A percentile compares a stretch with the other conserved stretches of the same genome.
These are phyloP conservation scores for Bostrychus sinensis DNA, from an alignment of 2,113 vertebrate species.

Conservation along the genomic window DNA sequence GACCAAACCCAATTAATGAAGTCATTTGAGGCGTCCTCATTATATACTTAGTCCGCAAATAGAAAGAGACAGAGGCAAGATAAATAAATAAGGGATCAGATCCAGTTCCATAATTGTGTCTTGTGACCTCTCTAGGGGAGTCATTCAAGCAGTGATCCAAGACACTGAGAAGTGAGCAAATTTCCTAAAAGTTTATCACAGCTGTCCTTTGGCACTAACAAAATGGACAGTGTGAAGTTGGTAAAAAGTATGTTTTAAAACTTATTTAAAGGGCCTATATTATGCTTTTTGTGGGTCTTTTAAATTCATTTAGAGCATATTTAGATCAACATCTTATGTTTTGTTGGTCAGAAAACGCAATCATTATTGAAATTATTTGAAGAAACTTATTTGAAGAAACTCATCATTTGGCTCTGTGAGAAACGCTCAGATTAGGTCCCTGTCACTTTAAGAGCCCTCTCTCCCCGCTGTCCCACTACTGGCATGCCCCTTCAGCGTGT, in stretches of 20 bases:
- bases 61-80: constrained; percentile 47
- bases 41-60: constrained; percentile 78
- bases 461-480: too few species aligned
- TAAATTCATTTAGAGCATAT: too few species aligned
- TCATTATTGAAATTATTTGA: too few species aligned
- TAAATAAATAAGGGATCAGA: constrained; percentile 63
- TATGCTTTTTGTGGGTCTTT: too few species aligned
- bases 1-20: constrained; percentile 93
- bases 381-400: too few species aligned
- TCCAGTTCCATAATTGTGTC: constrained; percentile 65
- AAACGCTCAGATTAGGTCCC: too few species aligned
- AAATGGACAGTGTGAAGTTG: neutral
- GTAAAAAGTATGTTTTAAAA: constrained; percentile 12
- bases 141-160: constrained; percentile 64
- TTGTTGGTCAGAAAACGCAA: too few species aligned
- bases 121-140: constrained; percentile 46
- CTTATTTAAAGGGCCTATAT: constrained; percentile 33
- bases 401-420: too few species aligned
- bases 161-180: constrained; percentile 50
- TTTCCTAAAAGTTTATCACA: constrained; percentile 46
- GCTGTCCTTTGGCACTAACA: constrained; percentile 53
- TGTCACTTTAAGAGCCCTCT: too few species aligned
- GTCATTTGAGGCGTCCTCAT: constrained; percentile 85
- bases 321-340: too few species aligned
- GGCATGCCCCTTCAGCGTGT: too few species aligned